Evolutionary conservation across 2,113 vertebrate species (phyloP).

Genomic region (Gobio gobio): DNA sequence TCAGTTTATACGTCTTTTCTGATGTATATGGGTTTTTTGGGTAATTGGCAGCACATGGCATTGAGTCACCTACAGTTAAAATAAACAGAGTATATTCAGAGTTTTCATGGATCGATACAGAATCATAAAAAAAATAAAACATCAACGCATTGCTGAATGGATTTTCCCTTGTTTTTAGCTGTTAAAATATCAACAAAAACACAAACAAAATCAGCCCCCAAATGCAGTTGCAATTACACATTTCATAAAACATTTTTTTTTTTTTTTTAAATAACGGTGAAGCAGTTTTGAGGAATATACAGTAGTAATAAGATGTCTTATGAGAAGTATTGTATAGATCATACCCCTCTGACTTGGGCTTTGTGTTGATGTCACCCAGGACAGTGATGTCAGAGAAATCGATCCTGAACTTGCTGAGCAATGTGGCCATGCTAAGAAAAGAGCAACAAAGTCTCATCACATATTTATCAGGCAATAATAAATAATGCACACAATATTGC

Average conservation of each 20-base stretch:
- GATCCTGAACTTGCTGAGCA: constrained; percentile 98
- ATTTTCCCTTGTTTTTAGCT: not conserved
- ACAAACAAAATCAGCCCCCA: not conserved
- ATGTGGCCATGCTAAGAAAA: constrained; percentile 89
- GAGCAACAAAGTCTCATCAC: constrained; percentile 38
- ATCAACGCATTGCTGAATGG: not conserved
- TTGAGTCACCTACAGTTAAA: not conserved
- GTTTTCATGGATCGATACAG: not conserved
- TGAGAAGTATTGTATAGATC: constrained; percentile 38
- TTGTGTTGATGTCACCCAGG: constrained; percentile 96
- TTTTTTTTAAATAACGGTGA: not conserved
- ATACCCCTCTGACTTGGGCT: constrained; percentile 97
- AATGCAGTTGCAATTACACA: not conserved
- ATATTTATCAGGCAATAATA: not conserved
- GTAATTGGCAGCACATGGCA: not conserved
- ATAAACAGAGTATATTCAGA: not conserved
- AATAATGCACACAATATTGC: constrained; percentile 26
- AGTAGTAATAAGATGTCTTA: not conserved
- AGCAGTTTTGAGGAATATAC: not conserved
- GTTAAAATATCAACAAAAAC: not conserved
- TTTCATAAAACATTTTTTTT: not conserved
- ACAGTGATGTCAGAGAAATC: constrained; percentile 98
- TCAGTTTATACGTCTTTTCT: not conserved
- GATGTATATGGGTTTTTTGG: not conserved
- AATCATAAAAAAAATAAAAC: not conserved